Evolutionary conservation across 2,797 vertebrate genomes (phyloP).

Genomic region (Philypnodon macrostomus): DNA sequence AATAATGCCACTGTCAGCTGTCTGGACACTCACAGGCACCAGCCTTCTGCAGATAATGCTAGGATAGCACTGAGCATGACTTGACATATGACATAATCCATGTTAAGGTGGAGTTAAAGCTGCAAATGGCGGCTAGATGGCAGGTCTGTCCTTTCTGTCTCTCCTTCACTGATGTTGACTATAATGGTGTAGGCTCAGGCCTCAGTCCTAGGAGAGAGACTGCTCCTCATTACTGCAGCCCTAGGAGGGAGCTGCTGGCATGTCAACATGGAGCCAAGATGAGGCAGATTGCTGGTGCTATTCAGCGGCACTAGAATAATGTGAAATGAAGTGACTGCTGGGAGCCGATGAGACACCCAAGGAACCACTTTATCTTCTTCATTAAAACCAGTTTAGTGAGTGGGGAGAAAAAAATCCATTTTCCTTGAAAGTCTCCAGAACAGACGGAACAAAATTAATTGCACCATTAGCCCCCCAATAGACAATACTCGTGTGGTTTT

Average conservation of each 20-base stretch:
- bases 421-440: constrained; percentile 96
- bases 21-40: constrained; percentile 59
- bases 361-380: constrained; percentile 93
- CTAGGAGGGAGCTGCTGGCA: constrained; percentile 79
- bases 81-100: constrained; percentile 65
- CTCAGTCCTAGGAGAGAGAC: constrained; percentile 42
- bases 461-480: constrained; percentile 91
- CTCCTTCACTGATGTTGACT: constrained; percentile 28
- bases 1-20: constrained; percentile 70
- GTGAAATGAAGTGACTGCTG: constrained; percentile 88
- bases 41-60: constrained; percentile 44
- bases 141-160: constrained; percentile 27
- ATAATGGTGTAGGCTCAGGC: constrained; percentile 29
- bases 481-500: constrained; percentile 91
- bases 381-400: constrained; percentile 93
- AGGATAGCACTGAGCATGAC: constrained; percentile 43
- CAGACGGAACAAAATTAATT: constrained; percentile 97
- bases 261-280: constrained; percentile 71
- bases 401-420: constrained; percentile 81
- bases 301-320: constrained; percentile 83
- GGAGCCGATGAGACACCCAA: constrained; percentile 86
- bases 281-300: constrained; percentile 30
- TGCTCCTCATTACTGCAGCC: constrained; percentile 60
- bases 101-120: constrained; percentile 42
- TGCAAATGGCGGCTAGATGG: constrained; percentile 33